These are phyloP conservation scores for Leucania comma DNA, from an alignment of 2,888 invertebrate species.

Conservation along the genomic window DNA sequence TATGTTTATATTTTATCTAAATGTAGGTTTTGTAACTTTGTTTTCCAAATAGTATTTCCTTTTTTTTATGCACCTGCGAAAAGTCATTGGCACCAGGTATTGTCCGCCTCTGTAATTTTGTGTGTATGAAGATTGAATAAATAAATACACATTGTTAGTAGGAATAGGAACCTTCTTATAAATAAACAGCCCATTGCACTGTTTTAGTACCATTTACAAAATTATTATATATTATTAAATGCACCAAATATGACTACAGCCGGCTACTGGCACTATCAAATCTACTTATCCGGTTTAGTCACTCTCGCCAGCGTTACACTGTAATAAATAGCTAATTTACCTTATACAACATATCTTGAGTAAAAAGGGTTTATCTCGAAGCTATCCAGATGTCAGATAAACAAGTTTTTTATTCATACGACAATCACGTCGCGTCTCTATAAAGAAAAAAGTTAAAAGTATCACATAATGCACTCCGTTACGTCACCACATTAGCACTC, in stretches of 20 bases:
- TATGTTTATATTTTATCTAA: too few species aligned
- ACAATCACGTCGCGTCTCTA: constrained; percentile 56
- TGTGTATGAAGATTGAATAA: too few species aligned
- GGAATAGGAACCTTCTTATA: too few species aligned
- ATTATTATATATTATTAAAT: too few species aligned
- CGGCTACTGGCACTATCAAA: constrained; percentile 20
- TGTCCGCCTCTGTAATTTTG: too few species aligned
- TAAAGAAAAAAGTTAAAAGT: constrained; percentile 58
- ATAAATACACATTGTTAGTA: too few species aligned
- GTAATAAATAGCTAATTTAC: constrained; percentile 61
- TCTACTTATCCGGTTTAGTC: constrained; percentile 14
- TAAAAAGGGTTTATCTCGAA: constrained; percentile 64
- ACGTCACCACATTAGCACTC: constrained; percentile 77
- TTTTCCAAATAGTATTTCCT: too few species aligned
- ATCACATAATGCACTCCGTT: constrained; percentile 68
- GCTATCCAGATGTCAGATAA: constrained; percentile 63
- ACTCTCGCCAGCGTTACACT: constrained; percentile 19
- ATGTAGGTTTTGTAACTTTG: too few species aligned
- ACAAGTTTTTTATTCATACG: constrained; percentile 59
- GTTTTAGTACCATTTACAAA: not conserved
- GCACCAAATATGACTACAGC: not conserved
- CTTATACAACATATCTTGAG: constrained; percentile 48
- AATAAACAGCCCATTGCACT: too few species aligned
- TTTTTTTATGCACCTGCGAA: too few species aligned
- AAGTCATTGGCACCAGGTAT: too few species aligned